A percentile compares a stretch with the other conserved stretches of the same genome.
These are phyloP conservation scores for Cyclopterus lumpus DNA, from an alignment of 2,797 vertebrate genomes.

Conservation along the genomic window DNA sequence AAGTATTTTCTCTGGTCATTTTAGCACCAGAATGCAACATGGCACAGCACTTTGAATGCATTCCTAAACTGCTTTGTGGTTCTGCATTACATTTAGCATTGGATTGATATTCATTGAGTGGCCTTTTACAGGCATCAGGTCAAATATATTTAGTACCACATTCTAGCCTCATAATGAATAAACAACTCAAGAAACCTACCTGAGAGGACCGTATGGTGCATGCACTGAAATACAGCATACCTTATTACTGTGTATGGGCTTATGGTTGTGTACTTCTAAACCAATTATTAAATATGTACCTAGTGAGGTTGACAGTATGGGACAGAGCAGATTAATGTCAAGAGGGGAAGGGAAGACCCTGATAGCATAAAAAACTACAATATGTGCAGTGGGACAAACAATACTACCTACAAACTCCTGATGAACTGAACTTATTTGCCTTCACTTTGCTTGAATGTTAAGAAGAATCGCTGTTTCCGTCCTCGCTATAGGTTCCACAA, in stretches of 20 bases:
- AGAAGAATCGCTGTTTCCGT: background rate
- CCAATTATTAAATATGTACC: slow-evolving; percentile 70
- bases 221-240: slow-evolving; percentile 27
- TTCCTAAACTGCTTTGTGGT: slow-evolving; percentile 75
- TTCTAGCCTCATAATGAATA: slow-evolving; percentile 38
- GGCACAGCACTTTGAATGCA: slow-evolving; percentile 61
- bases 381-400: slow-evolving; percentile 42
- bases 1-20: slow-evolving; percentile 63
- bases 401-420: slow-evolving; percentile 39
- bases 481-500: background rate
- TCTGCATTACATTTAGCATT: slow-evolving; percentile 77
- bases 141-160: slow-evolving; percentile 43
- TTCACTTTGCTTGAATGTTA: slow-evolving; percentile 2
- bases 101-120: slow-evolving; percentile 67
- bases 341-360: slow-evolving; percentile 49
- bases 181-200: slow-evolving; percentile 39
- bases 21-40: slow-evolving; percentile 75
- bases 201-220: slow-evolving; percentile 43
- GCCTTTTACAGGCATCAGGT: slow-evolving; percentile 56
- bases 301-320: slow-evolving; percentile 60
- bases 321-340: slow-evolving; percentile 63
- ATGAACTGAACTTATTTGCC: slow-evolving; percentile 34
- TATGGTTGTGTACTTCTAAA: slow-evolving; percentile 66
- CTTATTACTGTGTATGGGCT: slow-evolving; percentile 56
- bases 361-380: slow-evolving; percentile 54